A percentile compares a stretch with the other conserved stretches of the same genome.
These are phyloP conservation scores for Coreoperca whiteheadi DNA, from an alignment of 2,113 vertebrate species.

Conservation along the genomic window DNA sequence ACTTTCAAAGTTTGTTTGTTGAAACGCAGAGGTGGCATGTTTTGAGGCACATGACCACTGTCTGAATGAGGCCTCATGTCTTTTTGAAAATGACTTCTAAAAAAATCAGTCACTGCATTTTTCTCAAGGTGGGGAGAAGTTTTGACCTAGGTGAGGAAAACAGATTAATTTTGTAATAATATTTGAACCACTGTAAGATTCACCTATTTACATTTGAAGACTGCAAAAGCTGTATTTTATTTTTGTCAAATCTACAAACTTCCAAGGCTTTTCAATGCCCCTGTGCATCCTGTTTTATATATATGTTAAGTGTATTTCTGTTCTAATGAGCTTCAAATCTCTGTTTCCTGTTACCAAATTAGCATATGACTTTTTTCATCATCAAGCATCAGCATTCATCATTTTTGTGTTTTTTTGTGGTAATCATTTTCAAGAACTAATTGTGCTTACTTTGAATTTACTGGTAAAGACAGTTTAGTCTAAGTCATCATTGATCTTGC, in stretches of 20 bases:
- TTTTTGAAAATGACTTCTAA: neutral
- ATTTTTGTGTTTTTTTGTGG: neutral
- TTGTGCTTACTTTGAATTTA: constrained; percentile 10
- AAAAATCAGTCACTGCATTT: neutral
- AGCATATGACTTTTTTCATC: neutral
- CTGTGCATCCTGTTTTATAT: neutral
- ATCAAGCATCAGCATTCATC: neutral
- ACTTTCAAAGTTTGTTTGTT: neutral
- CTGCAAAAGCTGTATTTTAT: neutral
- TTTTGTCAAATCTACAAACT: neutral
- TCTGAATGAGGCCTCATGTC: neutral
- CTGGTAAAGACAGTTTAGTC: neutral
- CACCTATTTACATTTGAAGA: neutral
- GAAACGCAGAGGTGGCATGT: neutral
- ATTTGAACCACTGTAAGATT: neutral
- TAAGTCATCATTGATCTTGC: neutral
- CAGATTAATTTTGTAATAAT: neutral
- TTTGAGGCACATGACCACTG: neutral
- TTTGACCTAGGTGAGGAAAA: neutral
- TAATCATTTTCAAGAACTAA: constrained; percentile 10
- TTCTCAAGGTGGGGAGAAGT: neutral
- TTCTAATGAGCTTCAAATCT: neutral
- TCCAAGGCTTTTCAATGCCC: too few species aligned
- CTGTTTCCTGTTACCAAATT: neutral
- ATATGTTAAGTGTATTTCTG: neutral